These are phyloP conservation scores for Drosophila paucipuncta DNA, from an alignment of 2,888 invertebrate genomes.

Conservation along the genomic window DNA sequence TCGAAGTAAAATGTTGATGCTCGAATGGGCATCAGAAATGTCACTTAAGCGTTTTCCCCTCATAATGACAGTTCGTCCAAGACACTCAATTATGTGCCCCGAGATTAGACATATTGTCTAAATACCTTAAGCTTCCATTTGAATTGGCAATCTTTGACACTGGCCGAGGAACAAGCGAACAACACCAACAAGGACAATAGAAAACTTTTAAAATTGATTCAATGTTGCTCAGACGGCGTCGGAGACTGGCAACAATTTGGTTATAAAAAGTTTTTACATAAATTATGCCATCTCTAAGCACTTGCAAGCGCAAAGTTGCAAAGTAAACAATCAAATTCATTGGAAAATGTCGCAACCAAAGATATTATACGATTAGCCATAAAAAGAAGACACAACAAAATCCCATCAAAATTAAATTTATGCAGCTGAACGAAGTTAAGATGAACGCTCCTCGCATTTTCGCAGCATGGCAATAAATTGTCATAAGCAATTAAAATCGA, in stretches of 20 bases:
- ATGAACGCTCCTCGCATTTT: neutral
- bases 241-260: constrained; percentile 60
- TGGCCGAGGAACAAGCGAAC: constrained; percentile 4
- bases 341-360: constrained; percentile 49
- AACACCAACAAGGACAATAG: constrained; percentile 18
- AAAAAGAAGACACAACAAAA: constrained; percentile 25
- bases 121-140: constrained; percentile 32
- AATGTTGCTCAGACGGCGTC: constrained; percentile 9
- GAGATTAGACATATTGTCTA: constrained; percentile 6
- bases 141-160: constrained; percentile 36
- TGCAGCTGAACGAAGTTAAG: constrained; percentile 27
- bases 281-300: constrained; percentile 67
- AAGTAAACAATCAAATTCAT: constrained; percentile 72
- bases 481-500: constrained; percentile 1
- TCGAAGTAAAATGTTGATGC: constrained; percentile 12
- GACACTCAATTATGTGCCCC: constrained; percentile 27
- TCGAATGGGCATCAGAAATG: constrained; percentile 14
- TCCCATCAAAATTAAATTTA: constrained; percentile 52
- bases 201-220: constrained; percentile 63
- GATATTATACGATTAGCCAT: constrained; percentile 57
- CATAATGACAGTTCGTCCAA: neutral
- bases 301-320: constrained; percentile 52
- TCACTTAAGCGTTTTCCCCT: neutral
- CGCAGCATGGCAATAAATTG: constrained; percentile 2
- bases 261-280: constrained; percentile 68